A percentile compares a stretch with the other conserved stretches of the same genome.
Evolutionary conservation across 2,113 vertebrate species (phyloP).

Genomic region (Lagopus muta): DNA sequence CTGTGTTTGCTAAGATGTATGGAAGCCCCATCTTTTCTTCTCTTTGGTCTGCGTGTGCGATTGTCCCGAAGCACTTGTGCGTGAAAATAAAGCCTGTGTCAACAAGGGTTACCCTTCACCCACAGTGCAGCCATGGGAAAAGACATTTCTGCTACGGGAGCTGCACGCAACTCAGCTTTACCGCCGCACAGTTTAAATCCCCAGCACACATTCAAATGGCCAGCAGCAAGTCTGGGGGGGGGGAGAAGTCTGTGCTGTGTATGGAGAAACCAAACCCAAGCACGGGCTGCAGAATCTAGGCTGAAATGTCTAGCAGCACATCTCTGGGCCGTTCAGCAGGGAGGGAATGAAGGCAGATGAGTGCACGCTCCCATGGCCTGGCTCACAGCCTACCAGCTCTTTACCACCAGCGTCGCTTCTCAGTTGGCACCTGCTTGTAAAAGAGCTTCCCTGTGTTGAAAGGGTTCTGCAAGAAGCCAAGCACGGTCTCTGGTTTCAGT

Average conservation of each 20-base stretch:
- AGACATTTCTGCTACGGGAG: not conserved
- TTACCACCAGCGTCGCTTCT: not conserved
- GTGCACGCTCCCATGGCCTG: not conserved
- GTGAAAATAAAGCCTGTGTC: constrained; percentile 22
- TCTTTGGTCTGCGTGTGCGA: not conserved
- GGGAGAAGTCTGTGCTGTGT: no score
- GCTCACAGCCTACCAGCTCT: not conserved
- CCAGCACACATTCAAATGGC: not conserved
- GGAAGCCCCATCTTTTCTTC: not conserved
- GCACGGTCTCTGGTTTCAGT: rapidly evolving
- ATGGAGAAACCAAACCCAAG: not conserved
- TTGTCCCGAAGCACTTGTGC: constrained; percentile 47
- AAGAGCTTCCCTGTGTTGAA: not conserved
- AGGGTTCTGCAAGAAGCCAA: rapidly evolving
- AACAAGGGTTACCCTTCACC: not conserved
- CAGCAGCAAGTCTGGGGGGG: rapidly evolving
- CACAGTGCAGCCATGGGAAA: not conserved
- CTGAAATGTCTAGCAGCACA: not conserved
- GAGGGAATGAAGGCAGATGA: not conserved
- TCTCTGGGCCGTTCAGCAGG: not conserved
- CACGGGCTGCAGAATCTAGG: not conserved
- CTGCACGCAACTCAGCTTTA: rapidly evolving
- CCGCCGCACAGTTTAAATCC: not conserved
- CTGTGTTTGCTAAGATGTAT: not conserved
- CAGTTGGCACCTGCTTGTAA: not conserved